phyloP scores from a whole-genome alignment of 2,888 invertebrate species.

The Criorhina ranunculi region DNA sequence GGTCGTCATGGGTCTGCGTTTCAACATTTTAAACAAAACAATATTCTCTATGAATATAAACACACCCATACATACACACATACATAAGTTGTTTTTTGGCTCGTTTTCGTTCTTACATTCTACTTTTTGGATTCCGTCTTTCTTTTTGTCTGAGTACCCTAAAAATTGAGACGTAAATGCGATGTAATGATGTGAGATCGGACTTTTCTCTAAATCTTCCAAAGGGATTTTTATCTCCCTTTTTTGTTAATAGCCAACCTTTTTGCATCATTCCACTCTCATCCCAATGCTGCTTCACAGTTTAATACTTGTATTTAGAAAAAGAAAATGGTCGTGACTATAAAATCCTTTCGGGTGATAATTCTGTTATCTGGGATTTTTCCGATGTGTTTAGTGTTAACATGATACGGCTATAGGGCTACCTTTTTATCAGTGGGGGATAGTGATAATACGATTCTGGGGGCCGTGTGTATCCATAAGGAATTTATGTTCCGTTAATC shows the following conservation, averaged over 20 bases:
- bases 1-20: constrained; percentile 24
- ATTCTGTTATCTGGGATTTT: constrained; percentile 73
- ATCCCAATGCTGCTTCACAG: constrained; percentile 36
- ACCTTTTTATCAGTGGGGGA: constrained; percentile 53
- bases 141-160: constrained; percentile 43
- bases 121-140: constrained; percentile 31
- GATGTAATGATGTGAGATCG: constrained; percentile 74
- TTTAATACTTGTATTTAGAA: constrained; percentile 56
- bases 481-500: constrained; percentile 51
- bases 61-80: neutral
- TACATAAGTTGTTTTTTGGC: constrained; percentile 10
- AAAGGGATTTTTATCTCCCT: constrained; percentile 68
- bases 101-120: constrained; percentile 26
- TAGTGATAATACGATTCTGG: constrained; percentile 49
- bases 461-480: constrained; percentile 33
- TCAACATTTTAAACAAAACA: constrained; percentile 52
- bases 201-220: constrained; percentile 69
- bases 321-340: constrained; percentile 64
- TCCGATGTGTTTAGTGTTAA: constrained; percentile 66
- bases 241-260: constrained; percentile 74
- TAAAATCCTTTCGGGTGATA: constrained; percentile 73
- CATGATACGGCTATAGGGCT: constrained; percentile 51
- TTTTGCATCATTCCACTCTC: constrained; percentile 57
- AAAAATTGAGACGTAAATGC: constrained; percentile 71
- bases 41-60: constrained; percentile 45